Evolutionary conservation across 64 coral and sea anemone genomes (phyloP).

Genomic region (Dendrophyllia cribrosa): DNA sequence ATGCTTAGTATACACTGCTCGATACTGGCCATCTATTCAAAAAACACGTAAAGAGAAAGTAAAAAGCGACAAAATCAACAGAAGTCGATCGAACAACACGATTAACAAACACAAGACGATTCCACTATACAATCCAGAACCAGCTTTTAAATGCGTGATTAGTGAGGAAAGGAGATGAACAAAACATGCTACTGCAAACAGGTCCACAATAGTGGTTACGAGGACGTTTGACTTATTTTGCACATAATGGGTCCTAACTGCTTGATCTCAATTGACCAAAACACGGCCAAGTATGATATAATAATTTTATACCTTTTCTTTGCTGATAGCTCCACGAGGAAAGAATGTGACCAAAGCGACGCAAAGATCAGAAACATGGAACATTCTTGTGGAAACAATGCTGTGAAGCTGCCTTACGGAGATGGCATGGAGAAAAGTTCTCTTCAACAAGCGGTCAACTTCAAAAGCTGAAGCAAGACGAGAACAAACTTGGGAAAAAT

Average conservation of each 20-base stretch:
- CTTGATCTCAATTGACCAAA: too few species aligned
- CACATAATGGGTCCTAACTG: too few species aligned
- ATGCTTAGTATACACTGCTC: neutral
- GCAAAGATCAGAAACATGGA: conserved; percentile 10
- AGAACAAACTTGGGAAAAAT: neutral
- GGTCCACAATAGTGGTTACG: too few species aligned
- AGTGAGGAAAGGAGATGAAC: too few species aligned
- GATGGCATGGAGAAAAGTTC: neutral
- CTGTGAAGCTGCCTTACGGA: neutral
- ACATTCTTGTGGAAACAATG: neutral
- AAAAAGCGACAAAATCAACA: too few species aligned
- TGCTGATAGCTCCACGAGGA: neutral
- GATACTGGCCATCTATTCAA: neutral
- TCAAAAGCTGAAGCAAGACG: conserved; percentile 21
- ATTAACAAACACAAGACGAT: too few species aligned
- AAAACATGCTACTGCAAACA: too few species aligned
- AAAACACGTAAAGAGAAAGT: neutral
- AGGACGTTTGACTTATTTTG: too few species aligned
- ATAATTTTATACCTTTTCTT: neutral
- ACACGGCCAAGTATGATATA: too few species aligned
- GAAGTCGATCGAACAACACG: too few species aligned
- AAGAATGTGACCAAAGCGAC: neutral
- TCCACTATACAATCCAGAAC: too few species aligned
- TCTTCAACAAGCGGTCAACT: conserved; percentile 16
- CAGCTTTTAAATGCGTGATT: too few species aligned